Base-by-base conservation (phyloP, 1,140 invertebrate genomes). In the Drosophila sulfurigaster region DNA sequence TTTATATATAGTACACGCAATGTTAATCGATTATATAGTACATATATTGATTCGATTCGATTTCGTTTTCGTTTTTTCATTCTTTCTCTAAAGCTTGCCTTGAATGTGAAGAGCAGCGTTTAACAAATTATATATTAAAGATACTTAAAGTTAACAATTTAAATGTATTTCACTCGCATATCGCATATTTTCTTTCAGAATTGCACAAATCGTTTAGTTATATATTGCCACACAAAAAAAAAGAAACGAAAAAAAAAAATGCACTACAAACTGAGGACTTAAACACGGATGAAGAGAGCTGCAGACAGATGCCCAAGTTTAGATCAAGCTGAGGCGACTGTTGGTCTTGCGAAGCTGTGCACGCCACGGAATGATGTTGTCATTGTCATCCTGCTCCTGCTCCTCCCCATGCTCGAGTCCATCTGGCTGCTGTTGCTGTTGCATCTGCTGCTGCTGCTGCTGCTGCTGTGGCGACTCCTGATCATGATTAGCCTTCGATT, bases 341-440 rank as follows among this genome's bases (percentile, higher is more conserved):
- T 97, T 97, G 2, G 97, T 98, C 93, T 98, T 98, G 79, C 96
- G 94, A 43, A 98, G 93, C 89, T 97, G 96, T 13, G 97, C 96
- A 86, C 96, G 94, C 97, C 97, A 98, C 0, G 97, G 97, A 43
- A 97, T 97, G 52, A 97, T 97, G 90, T 96, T 94, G 75, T 94
- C 89, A 71, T 95, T 94, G 46, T 96, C 95, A 79, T 95, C 94
- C 35, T 93, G 89, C 20, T 94, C 93, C 25, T 38, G 35, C 35
- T 94, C 92, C 73, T 89, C 81, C 70, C 62, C 52, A 3, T 58
- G 63, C 28, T 87, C 72, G 5, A 58, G 20, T 1, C 38, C 35
- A 41, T 57, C 70, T 51, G 70, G 60, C 45, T 28, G 46, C 41
- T 52, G 63, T 1, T 60, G 71, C 11, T 28, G 48, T 4, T 76